A percentile compares a stretch with the other conserved stretches of the same genome.
These are phyloP conservation scores for Idaea dimidiata DNA, from an alignment of 2,888 invertebrate genomes.

Conservation along the genomic window DNA sequence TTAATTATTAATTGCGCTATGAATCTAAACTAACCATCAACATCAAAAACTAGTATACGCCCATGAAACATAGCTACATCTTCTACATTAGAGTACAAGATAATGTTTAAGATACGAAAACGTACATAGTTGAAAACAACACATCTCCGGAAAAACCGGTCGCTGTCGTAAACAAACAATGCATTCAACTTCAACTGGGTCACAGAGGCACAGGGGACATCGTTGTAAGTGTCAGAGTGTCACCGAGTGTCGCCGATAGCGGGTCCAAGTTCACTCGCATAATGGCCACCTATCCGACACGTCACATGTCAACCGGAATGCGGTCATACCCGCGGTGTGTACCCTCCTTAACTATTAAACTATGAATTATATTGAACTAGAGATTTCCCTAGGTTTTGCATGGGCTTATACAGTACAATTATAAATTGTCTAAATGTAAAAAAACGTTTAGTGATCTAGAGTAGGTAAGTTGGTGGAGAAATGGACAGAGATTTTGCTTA, in stretches of 20 bases:
- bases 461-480: too few relatives aligned
- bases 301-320: constrained; percentile 40
- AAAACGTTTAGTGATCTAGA: too few relatives aligned
- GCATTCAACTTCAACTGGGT: constrained; percentile 55
- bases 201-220: constrained; percentile 54
- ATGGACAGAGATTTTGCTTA: too few relatives aligned
- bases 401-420: constrained; percentile 14
- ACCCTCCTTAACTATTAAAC: constrained; percentile 17
- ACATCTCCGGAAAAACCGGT: neutral
- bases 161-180: constrained; percentile 54
- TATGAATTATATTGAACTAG: neutral
- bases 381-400: too few relatives aligned
- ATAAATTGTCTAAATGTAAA: too few relatives aligned
- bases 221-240: constrained; percentile 54
- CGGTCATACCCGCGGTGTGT: constrained; percentile 28
- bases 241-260: constrained; percentile 54
- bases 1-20: too few relatives aligned
- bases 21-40: too few relatives aligned
- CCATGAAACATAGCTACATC: neutral
- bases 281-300: constrained; percentile 41
- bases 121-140: neutral
- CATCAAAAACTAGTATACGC: too few relatives aligned
- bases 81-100: constrained; percentile 15
- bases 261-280: constrained; percentile 41
- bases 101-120: constrained; percentile 3